Evolutionary conservation across 2,113 vertebrate species (phyloP).

Genomic region (Lagopus muta): DNA sequence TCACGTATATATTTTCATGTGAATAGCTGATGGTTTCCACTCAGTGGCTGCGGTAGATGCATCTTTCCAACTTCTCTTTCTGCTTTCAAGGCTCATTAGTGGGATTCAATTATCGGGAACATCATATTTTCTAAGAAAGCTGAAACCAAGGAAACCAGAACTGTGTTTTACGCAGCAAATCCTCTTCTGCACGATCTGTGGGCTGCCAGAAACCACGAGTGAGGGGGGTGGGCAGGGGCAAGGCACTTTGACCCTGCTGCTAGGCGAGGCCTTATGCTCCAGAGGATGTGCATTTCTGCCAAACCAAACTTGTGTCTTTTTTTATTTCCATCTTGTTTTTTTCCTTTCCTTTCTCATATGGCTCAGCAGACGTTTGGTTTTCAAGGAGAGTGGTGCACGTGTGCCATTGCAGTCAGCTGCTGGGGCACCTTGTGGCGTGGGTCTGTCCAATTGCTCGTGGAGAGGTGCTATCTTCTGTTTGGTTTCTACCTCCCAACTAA

Average conservation of each 20-base stretch:
- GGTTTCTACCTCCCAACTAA: background rate
- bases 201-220: background rate
- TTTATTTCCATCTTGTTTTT: background rate
- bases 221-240: rapidly evolving
- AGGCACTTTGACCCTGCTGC: background rate
- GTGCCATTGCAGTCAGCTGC: background rate
- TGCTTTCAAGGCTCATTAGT: background rate
- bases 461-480: background rate
- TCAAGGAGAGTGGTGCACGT: background rate
- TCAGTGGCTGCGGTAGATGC: background rate
- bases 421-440: background rate
- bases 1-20: background rate
- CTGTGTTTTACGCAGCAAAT: background rate
- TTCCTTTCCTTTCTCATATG: background rate
- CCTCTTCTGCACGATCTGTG: background rate
- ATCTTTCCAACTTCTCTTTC: background rate
- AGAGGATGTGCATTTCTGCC: background rate
- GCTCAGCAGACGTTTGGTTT: background rate
- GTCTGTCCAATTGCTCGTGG: background rate
- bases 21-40: background rate
- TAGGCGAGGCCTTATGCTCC: background rate
- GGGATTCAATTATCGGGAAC: background rate
- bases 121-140: background rate
- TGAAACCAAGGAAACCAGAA: background rate
- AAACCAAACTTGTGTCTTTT: background rate